These are phyloP conservation scores for Acanthopleura granulata DNA, from an alignment of 2,888 invertebrate genomes.

Conservation along the genomic window DNA sequence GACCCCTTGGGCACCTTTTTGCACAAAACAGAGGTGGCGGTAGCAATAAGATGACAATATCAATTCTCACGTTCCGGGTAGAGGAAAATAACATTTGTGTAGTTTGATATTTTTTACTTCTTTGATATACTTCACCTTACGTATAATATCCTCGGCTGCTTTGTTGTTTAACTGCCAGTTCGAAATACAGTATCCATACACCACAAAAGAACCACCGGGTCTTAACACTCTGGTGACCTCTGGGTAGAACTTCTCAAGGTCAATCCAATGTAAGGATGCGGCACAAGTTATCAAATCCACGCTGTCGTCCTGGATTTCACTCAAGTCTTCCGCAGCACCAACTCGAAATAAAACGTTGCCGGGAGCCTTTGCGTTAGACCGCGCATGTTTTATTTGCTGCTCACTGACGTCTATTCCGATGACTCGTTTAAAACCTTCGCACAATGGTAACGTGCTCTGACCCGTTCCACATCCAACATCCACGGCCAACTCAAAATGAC, in stretches of 20 bases:
- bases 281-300: slow-evolving; percentile 69
- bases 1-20: too few relatives aligned
- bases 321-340: slow-evolving; percentile 67
- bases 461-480: slow-evolving; percentile 73
- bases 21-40: too few relatives aligned
- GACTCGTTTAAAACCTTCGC: slow-evolving; percentile 69
- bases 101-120: too few relatives aligned
- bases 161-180: too few relatives aligned
- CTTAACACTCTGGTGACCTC: slow-evolving; percentile 70
- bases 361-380: slow-evolving; percentile 36
- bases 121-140: too few relatives aligned
- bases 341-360: slow-evolving; percentile 51
- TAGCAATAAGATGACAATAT: too few relatives aligned
- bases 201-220: slow-evolving; percentile 68
- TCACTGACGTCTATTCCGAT: slow-evolving; percentile 70
- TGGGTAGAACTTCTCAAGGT: slow-evolving; percentile 67
- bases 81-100: too few relatives aligned
- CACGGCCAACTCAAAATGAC: slow-evolving; percentile 58
- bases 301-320: slow-evolving; percentile 41
- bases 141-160: too few relatives aligned
- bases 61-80: too few relatives aligned
- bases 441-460: slow-evolving; percentile 70
- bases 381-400: slow-evolving; percentile 69
- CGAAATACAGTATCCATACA: slow-evolving; percentile 48
- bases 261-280: slow-evolving; percentile 71